Conservation (phyloP, 2,888 invertebrate species). For the Agrochola lychnidis region DNA sequence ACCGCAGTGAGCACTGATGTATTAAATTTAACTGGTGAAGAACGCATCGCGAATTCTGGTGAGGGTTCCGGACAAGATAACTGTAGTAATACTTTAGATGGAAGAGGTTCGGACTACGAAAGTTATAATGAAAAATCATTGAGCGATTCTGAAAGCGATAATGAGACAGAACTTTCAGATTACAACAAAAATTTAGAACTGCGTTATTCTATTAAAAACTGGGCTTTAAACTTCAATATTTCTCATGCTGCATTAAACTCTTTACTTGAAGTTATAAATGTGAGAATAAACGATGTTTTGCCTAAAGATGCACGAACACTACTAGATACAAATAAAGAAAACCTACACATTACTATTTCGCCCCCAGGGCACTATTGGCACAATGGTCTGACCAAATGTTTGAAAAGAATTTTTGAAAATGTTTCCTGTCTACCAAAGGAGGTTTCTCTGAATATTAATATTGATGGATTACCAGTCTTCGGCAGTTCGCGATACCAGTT, state of each 20-base stretch:
- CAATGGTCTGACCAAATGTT: not conserved
- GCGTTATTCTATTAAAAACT: conserved; percentile 7
- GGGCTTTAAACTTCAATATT: conserved; percentile 9
- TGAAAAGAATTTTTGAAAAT: not conserved
- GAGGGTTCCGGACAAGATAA: no score
- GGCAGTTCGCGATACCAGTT: not conserved
- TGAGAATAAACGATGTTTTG: not conserved
- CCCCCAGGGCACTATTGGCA: not conserved
- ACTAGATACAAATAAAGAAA: not conserved
- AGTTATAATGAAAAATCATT: not conserved
- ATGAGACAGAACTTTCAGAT: not conserved
- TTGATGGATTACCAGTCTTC: not conserved
- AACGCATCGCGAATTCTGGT: no score
- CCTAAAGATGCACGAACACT: conserved; percentile 1
- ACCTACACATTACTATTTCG: not conserved
- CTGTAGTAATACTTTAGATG: no score
- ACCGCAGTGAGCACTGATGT: no score
- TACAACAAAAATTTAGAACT: conserved; percentile 2
- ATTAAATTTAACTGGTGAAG: no score
- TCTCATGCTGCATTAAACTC: conserved; percentile 9
- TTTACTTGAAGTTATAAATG: not conserved
- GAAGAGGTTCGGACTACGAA: not conserved
- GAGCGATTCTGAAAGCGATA: conserved; percentile 2
- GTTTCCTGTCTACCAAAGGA: not conserved
- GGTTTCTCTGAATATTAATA: not conserved